phyloP scores from a whole-genome alignment of 2,888 invertebrate genomes.

The Oxystoma pomonae region DNA sequence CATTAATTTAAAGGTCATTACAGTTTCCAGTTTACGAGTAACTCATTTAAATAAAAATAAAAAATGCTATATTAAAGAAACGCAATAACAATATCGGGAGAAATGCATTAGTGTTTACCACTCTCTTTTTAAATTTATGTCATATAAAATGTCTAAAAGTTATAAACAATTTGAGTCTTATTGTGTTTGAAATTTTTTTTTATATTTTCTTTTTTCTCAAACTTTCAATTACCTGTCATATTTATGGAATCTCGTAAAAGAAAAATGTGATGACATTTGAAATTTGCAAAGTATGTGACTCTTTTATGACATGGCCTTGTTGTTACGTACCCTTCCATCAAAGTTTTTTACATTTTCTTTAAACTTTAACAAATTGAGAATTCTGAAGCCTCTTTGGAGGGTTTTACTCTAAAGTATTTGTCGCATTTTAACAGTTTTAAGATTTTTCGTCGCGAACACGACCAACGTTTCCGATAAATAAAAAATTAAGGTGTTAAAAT shows the following conservation, averaged over 20 bases:
- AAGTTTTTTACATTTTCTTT: slow-evolving; percentile 30
- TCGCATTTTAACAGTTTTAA: slow-evolving; percentile 28
- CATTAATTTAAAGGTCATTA: background rate
- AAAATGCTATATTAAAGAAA: too few species aligned
- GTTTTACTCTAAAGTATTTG: slow-evolving; percentile 36
- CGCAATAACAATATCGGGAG: too few species aligned
- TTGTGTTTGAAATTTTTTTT: too few species aligned
- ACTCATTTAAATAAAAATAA: too few species aligned
- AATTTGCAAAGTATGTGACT: slow-evolving; percentile 33
- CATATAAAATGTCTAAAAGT: too few species aligned
- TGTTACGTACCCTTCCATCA: slow-evolving; percentile 46
- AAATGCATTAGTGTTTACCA: too few species aligned
- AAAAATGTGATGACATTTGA: slow-evolving; percentile 18
- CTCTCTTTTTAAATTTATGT: too few species aligned
- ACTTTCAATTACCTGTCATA: too few species aligned
- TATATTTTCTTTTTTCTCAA: too few species aligned
- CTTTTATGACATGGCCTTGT: slow-evolving; percentile 31
- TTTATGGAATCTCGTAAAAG: too few species aligned
- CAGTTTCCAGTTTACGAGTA: too few species aligned
- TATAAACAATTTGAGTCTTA: too few species aligned
- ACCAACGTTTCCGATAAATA: slow-evolving; percentile 4
- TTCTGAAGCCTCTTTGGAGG: slow-evolving; percentile 38
- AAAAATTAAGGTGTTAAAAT: slow-evolving; percentile 28
- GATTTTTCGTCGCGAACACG: background rate
- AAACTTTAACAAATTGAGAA: slow-evolving; percentile 34